These are phyloP conservation scores for Piscicola geometra DNA, from an alignment of 2,888 invertebrate genomes.

Conservation along the genomic window DNA sequence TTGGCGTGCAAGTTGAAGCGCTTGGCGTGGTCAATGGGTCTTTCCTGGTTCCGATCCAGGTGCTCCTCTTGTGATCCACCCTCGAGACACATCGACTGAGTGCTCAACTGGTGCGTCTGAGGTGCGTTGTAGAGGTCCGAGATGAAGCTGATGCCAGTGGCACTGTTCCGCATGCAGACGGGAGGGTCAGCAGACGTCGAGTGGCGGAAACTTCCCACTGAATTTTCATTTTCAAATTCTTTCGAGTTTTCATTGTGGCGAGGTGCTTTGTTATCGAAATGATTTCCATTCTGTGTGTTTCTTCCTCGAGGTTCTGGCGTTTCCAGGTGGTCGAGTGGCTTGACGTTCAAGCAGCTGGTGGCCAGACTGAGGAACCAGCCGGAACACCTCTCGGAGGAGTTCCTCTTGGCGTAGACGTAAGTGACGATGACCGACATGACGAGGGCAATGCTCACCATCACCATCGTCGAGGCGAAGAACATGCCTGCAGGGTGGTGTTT, in stretches of 20 bases:
- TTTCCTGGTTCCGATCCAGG: not conserved
- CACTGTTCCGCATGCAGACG: not conserved
- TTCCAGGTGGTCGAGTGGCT: constrained; percentile 5
- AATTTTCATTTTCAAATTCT: not conserved
- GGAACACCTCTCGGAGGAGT: constrained; percentile 39
- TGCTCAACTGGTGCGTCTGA: too few relatives aligned
- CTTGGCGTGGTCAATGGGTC: not conserved
- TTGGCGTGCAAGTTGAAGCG: too few relatives aligned
- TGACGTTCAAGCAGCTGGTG: constrained; percentile 33
- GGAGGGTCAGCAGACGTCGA: not conserved
- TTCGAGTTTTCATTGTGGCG: not conserved
- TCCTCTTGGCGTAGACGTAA: constrained; percentile 45
- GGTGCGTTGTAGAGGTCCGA: not conserved
- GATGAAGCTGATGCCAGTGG: not conserved
- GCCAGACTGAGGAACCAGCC: constrained; percentile 41
- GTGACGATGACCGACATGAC: constrained; percentile 46
- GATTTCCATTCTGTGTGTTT: not conserved
- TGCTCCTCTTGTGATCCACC: too few relatives aligned
- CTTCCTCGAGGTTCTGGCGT: not conserved
- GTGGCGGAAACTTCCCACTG: not conserved
- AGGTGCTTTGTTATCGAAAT: not conserved
- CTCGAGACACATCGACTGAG: too few relatives aligned
- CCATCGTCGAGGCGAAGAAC: constrained; percentile 46
- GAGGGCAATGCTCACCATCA: constrained; percentile 46
- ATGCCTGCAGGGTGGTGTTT: constrained; percentile 42